Evolutionary conservation across 2,888 invertebrate species (phyloP).

Genomic region (Pharmacophagus antenor): DNA sequence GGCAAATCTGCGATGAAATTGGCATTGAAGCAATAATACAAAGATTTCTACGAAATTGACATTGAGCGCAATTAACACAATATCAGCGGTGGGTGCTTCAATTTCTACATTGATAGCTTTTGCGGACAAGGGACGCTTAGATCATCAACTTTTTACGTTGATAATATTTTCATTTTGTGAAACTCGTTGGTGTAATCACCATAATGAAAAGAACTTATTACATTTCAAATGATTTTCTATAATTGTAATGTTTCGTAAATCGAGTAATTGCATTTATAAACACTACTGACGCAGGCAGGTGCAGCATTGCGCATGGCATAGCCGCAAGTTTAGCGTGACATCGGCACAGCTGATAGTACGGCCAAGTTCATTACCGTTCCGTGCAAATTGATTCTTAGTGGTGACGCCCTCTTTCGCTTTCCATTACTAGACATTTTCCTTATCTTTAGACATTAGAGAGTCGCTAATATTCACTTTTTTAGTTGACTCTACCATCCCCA

Average conservation of each 20-base stretch:
- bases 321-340: conserved; percentile 41
- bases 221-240: neutral
- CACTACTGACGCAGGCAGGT: conserved; percentile 19
- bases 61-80: too few species aligned
- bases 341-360: conserved; percentile 68
- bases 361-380: conserved; percentile 76
- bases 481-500: conserved; percentile 10
- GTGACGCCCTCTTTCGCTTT: conserved; percentile 60
- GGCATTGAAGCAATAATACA: too few species aligned
- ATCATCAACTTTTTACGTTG: neutral
- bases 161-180: neutral
- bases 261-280: conserved; percentile 17
- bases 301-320: conserved; percentile 13
- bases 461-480: conserved; percentile 24
- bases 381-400: conserved; percentile 68
- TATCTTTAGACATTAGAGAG: conserved; percentile 38
- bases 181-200: neutral
- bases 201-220: neutral
- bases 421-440: conserved; percentile 54
- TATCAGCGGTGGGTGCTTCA: too few species aligned
- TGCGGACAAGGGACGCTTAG: too few species aligned
- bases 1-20: too few species aligned
- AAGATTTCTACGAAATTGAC: too few species aligned
- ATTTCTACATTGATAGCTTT: too few species aligned
- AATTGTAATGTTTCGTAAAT: conserved; percentile 6